These are phyloP conservation scores for Ectemnius lituratus DNA, from an alignment of 2,888 invertebrate species.

Conservation along the genomic window DNA sequence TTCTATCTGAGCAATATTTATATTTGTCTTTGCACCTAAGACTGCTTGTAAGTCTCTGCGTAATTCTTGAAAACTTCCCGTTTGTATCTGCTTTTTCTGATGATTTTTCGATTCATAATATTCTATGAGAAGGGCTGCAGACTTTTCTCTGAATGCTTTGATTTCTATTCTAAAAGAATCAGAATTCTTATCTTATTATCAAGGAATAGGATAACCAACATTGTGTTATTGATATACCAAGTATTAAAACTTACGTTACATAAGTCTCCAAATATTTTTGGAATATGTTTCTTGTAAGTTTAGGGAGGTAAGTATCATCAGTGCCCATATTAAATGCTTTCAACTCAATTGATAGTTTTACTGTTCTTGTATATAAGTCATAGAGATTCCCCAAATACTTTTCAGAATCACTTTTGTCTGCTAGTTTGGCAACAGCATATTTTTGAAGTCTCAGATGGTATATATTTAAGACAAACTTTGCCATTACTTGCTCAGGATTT, in stretches of 20 bases:
- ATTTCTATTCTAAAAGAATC: conserved; percentile 82
- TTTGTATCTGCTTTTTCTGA: conserved; percentile 94
- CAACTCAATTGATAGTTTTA: conserved; percentile 86
- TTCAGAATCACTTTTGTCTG: conserved; percentile 90
- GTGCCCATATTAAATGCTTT: conserved; percentile 87
- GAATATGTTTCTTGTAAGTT: conserved; percentile 89
- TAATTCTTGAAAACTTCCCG: conserved; percentile 95
- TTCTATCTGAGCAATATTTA: conserved; percentile 96
- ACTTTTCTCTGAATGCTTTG: conserved; percentile 88
- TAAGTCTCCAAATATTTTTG: conserved; percentile 88
- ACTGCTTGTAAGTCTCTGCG: conserved; percentile 95
- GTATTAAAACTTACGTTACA: conserved; percentile 80
- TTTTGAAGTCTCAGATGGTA: conserved; percentile 94
- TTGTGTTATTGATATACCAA: no score
- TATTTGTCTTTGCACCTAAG: conserved; percentile 93
- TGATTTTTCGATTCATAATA: conserved; percentile 97
- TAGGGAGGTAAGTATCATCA: conserved; percentile 88
- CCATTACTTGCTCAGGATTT: conserved; percentile 98
- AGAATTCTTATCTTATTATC: neutral
- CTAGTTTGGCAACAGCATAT: conserved; percentile 89
- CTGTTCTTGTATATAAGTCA: conserved; percentile 92
- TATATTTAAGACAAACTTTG: conserved; percentile 97
- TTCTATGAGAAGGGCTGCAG: conserved; percentile 85
- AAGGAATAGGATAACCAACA: no score
- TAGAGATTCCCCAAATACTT: conserved; percentile 93